These are phyloP conservation scores for Zygothrica quintamaculata DNA, from an alignment of 2,888 invertebrate species.

Conservation along the genomic window DNA sequence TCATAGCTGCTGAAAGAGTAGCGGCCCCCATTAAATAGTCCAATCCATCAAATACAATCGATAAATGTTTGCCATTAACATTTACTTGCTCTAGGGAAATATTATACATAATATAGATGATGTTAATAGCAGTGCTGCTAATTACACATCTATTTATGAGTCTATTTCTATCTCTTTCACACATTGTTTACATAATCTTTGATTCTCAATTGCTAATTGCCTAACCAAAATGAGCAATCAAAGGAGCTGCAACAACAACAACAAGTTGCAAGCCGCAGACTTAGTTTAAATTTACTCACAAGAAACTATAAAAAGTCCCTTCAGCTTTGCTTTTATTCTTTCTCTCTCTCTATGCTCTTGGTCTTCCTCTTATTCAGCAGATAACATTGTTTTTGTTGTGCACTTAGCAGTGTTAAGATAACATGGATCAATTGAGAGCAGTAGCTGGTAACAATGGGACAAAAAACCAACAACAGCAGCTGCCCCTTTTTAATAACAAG, in stretches of 20 bases:
- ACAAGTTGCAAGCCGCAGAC: slow-evolving; percentile 43
- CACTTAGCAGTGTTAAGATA: slow-evolving; percentile 39
- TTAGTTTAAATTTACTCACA: too few species aligned
- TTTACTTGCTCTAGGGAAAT: slow-evolving; percentile 17
- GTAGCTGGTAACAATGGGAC: neutral
- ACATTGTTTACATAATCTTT: slow-evolving; percentile 71
- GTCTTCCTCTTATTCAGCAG: slow-evolving; percentile 1
- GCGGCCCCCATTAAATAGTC: slow-evolving; percentile 23
- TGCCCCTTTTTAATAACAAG: neutral
- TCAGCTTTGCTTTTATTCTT: too few species aligned
- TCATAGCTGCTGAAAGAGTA: slow-evolving; percentile 7
- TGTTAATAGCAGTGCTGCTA: neutral
- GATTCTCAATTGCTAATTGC: slow-evolving; percentile 43
- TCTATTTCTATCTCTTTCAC: slow-evolving; percentile 37
- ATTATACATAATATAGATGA: slow-evolving; percentile 12
- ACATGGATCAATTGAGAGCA: slow-evolving; percentile 21
- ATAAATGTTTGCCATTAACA: slow-evolving; percentile 54
- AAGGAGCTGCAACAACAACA: slow-evolving; percentile 37
- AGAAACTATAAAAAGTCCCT: too few species aligned
- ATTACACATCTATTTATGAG: neutral
- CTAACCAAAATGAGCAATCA: slow-evolving; percentile 12
- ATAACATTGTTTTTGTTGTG: slow-evolving; percentile 64
- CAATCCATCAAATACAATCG: slow-evolving; percentile 57
- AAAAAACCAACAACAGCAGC: neutral
- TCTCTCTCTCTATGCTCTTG: too few species aligned